phyloP scores from a whole-genome alignment of 64 coral and sea anemone genomes.

The Orbicella faveolata region DNA sequence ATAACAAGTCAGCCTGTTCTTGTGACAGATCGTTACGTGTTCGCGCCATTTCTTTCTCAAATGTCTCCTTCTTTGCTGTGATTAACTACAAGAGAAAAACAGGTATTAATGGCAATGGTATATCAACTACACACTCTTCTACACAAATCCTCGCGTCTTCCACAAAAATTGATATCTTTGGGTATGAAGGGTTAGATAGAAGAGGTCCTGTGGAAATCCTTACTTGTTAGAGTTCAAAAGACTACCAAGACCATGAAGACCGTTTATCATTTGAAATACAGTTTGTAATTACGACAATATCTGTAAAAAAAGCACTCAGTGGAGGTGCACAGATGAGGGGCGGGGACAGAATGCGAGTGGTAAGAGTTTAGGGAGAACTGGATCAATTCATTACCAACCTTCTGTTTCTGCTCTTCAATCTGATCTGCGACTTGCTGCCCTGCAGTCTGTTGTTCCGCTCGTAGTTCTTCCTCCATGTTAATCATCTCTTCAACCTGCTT shows the following conservation, averaged over 20 bases:
- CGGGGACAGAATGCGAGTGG: background rate
- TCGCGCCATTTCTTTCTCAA: conserved; percentile 75
- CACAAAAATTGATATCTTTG: no score
- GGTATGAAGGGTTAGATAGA: no score
- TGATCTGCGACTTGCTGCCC: conserved; percentile 61
- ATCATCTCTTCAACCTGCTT: conserved; percentile 68
- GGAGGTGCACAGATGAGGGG: background rate
- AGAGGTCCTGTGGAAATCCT: no score
- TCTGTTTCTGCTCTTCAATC: conserved; percentile 87
- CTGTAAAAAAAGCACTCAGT: no score
- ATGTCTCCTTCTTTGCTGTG: conserved; percentile 82
- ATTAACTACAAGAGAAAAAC: conserved; percentile 56
- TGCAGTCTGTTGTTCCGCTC: conserved; percentile 31
- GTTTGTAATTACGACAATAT: no score
- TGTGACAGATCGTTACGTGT: conserved; percentile 67
- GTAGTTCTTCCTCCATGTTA: conserved; percentile 55
- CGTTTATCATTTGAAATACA: no score
- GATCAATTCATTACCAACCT: conserved; percentile 41
- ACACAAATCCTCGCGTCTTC: background rate
- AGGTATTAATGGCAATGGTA: background rate
- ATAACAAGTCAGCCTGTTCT: conserved; percentile 77
- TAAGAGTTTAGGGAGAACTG: background rate
- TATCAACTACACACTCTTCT: background rate
- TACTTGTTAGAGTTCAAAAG: no score
- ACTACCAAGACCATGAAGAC: no score